These are phyloP conservation scores for Spinus pinus DNA, from an alignment of 2,797 vertebrate genomes.

Conservation along the genomic window DNA sequence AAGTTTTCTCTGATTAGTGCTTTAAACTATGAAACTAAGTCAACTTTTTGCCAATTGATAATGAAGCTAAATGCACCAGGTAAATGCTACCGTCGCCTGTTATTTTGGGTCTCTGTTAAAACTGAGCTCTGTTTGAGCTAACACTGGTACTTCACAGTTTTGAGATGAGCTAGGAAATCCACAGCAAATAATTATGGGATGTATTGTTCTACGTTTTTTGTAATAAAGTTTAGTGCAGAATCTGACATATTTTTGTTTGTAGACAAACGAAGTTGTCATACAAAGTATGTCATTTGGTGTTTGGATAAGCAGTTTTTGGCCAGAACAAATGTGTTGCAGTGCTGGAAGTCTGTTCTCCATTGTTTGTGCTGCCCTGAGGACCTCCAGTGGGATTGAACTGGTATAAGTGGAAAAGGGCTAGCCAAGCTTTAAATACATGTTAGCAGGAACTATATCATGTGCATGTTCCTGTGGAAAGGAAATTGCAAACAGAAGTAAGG, in stretches of 20 bases:
- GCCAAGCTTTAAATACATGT: constrained; percentile 28
- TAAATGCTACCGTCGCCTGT: background rate
- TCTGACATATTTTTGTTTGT: background rate
- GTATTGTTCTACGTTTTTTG: background rate
- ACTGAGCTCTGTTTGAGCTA: background rate
- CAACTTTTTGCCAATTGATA: background rate
- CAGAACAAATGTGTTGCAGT: background rate
- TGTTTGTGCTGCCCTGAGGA: constrained; percentile 45
- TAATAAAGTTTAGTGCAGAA: background rate
- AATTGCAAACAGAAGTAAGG: constrained; percentile 31
- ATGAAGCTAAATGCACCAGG: background rate
- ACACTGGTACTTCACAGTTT: background rate
- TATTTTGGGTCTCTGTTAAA: background rate
- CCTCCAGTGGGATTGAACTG: constrained; percentile 2
- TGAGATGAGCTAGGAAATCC: background rate
- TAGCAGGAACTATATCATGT: constrained; percentile 26
- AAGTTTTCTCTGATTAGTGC: background rate
- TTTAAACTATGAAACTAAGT: background rate
- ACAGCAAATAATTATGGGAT: background rate
- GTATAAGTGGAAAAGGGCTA: background rate
- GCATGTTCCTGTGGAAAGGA: constrained; percentile 45
- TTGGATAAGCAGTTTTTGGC: constrained; percentile 5
- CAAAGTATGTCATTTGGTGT: constrained; percentile 1
- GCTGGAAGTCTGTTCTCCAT: background rate
- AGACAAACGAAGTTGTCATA: background rate